A percentile compares a stretch with the other conserved stretches of the same genome.
Evolutionary conservation across 2,888 invertebrate species (phyloP).

Genomic region (Digitonthophagus gazella): DNA sequence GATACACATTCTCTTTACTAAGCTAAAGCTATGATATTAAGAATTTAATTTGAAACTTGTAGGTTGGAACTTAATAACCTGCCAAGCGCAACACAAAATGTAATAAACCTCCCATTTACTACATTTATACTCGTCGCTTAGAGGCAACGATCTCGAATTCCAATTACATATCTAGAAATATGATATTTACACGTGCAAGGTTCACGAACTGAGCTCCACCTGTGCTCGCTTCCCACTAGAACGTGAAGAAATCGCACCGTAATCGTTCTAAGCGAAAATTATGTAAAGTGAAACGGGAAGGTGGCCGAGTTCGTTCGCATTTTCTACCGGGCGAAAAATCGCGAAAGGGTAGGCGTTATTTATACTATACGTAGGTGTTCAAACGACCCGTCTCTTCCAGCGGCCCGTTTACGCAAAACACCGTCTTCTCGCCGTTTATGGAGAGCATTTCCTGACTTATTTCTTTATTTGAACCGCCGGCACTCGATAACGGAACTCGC

Average conservation of each 20-base stretch:
- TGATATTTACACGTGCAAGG: background rate
- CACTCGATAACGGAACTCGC: background rate
- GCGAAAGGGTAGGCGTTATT: background rate
- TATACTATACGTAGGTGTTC: background rate
- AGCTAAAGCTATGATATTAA: no score
- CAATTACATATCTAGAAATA: no score
- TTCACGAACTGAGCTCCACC: background rate
- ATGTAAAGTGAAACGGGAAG: background rate
- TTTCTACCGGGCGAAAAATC: background rate
- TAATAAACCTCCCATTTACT: no score
- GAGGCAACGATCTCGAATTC: no score
- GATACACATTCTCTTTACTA: no score
- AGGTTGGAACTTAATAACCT: no score
- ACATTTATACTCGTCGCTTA: no score
- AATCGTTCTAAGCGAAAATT: background rate
- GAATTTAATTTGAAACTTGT: no score
- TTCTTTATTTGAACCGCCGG: background rate
- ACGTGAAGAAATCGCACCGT: background rate
- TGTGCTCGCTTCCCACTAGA: background rate
- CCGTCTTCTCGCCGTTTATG: background rate
- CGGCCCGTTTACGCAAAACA: background rate
- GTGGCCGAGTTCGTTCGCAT: background rate
- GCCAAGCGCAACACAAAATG: no score
- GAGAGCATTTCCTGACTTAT: background rate
- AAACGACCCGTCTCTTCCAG: background rate